Conservation (phyloP, 2,888 invertebrate genomes). For the Tipula confusa region DNA sequence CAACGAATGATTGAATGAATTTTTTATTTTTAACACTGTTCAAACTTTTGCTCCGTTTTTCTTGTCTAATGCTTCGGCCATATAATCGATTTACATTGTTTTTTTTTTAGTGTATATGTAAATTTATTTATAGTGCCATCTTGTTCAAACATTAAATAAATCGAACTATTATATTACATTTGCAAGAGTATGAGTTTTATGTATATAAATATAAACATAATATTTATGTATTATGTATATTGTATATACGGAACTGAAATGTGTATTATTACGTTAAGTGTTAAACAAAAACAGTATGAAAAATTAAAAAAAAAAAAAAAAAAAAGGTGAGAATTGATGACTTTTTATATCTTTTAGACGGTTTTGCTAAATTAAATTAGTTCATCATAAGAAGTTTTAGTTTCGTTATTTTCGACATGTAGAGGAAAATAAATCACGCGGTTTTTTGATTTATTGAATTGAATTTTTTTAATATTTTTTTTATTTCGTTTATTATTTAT, state of each 20-base stretch:
- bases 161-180: neutral
- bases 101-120: neutral
- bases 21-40: neutral
- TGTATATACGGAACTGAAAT: neutral
- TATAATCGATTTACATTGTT: neutral
- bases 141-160: conserved; percentile 12
- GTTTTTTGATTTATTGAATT: neutral
- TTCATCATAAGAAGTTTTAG: neutral
- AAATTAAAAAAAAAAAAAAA: neutral
- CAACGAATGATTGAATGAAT: neutral
- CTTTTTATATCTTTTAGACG: neutral
- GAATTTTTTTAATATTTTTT: neutral
- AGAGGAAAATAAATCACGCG: neutral
- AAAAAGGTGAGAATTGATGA: neutral
- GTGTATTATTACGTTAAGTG: neutral
- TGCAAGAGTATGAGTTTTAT: too few relatives aligned
- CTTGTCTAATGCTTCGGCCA: too few relatives aligned
- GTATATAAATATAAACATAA: too few relatives aligned
- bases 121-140: neutral
- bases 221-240: neutral
- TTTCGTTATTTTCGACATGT: neutral
- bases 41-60: conserved; percentile 13
- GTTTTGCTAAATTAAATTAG: conserved; percentile 9
- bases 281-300: neutral
- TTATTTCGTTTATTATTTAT: neutral